phyloP scores from a whole-genome alignment of 1,140 invertebrate species.

The Sarcophaga peregrina region DNA sequence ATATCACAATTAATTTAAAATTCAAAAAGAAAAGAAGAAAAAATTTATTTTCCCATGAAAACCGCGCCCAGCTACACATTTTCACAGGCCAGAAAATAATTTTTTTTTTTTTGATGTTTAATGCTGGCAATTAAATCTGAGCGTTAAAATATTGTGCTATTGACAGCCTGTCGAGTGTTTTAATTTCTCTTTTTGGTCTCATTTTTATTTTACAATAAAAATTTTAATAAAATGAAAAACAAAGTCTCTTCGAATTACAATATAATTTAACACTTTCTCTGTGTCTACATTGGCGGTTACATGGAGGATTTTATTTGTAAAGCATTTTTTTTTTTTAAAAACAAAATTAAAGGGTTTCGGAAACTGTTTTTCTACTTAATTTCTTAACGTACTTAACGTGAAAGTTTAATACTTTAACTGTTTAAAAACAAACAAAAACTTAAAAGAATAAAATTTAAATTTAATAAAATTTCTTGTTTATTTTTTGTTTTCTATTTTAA shows the following conservation, averaged over 20 bases:
- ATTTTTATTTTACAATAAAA: neutral
- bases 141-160: conserved; percentile 7
- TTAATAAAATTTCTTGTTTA: too few species aligned
- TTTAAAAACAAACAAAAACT: too few species aligned
- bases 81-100: neutral
- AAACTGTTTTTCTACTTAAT: too few species aligned
- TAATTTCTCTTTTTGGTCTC: neutral
- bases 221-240: neutral
- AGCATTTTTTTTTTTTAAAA: too few species aligned
- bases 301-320: too few species aligned
- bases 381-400: too few species aligned
- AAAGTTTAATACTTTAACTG: too few species aligned
- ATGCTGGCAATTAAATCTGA: conserved; percentile 38
- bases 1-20: conserved; percentile 7
- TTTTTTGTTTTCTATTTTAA: too few species aligned
- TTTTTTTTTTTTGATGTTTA: conserved; percentile 14
- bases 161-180: conserved; percentile 35
- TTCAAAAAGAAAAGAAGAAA: too few species aligned
- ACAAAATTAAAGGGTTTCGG: too few species aligned
- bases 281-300: too few species aligned
- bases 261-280: conserved; percentile 1
- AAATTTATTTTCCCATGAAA: neutral
- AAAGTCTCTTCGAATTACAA: neutral
- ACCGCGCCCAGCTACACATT: neutral
- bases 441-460: too few species aligned